Evolutionary conservation across 2,797 vertebrate species (phyloP).

Genomic region (Betta splendens): DNA sequence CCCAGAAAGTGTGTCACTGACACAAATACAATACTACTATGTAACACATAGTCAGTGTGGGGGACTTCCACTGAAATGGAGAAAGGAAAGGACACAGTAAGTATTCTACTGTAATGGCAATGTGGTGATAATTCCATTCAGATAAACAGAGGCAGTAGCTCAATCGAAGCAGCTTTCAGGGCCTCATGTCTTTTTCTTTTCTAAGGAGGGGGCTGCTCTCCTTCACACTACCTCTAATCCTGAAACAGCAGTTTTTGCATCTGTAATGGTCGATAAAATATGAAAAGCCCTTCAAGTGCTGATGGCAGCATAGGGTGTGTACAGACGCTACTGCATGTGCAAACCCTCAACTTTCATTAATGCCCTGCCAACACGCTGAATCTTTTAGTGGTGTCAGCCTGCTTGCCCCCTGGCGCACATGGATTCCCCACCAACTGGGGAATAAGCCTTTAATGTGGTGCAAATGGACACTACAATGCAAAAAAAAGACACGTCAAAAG

Average conservation of each 20-base stretch:
- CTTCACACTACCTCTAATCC: conserved; percentile 52
- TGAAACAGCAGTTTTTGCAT: conserved; percentile 64
- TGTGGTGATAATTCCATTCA: conserved; percentile 34
- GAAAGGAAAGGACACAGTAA: conserved; percentile 19
- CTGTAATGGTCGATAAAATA: conserved; percentile 69
- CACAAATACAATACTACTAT: conserved; percentile 67
- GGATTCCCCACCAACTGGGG: conserved; percentile 48
- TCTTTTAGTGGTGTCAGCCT: conserved; percentile 55
- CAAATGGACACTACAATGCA: conserved; percentile 52
- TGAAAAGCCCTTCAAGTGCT: conserved; percentile 58
- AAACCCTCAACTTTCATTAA: conserved; percentile 47
- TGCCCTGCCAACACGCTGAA: conserved; percentile 46
- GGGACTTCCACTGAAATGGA: conserved; percentile 67
- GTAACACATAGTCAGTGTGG: conserved; percentile 50
- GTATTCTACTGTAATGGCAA: conserved; percentile 31
- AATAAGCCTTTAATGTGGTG: conserved; percentile 56
- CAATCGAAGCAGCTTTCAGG: conserved; percentile 60
- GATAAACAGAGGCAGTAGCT: conserved; percentile 48
- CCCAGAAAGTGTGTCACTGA: conserved; percentile 73
- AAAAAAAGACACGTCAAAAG: conserved; percentile 32
- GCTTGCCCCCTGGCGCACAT: conserved; percentile 30
- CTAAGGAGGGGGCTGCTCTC: conserved; percentile 31
- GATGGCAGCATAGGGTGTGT: conserved; percentile 46
- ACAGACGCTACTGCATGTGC: conserved; percentile 2
- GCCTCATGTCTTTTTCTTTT: conserved; percentile 16